Base-by-base conservation (phyloP, 2,113 vertebrate species). In the Lamprotornis superbus region DNA sequence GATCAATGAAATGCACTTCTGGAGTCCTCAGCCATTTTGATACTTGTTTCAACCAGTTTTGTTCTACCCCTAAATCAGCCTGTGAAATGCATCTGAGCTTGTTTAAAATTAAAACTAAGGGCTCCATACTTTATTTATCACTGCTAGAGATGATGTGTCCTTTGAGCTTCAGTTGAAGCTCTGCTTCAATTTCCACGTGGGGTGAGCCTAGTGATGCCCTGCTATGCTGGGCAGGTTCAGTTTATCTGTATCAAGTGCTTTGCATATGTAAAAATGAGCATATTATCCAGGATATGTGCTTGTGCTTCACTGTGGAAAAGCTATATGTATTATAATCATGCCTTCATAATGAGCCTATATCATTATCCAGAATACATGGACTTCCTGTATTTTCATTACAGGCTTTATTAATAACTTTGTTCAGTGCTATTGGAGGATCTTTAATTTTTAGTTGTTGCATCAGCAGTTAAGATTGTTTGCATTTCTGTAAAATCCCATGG, bases 401-500 rank as follows among this genome's bases (percentile, higher is more conserved):
- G 59, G 20, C 24, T 71, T 85, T 59, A 80, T 81, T 91, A 94
- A 22, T 65, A 75, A 57, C 31, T 87, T 69, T 83, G 50, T 71
- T 55, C 59, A 44, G 21, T 87, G 49, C 63, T 64, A 10, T 50
- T 91, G 82, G 27, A 88, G 15, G 63, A 52, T 76, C 27, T 85
- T 87, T 84, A 89, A 50, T 83, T 88, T 30, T 33, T 78, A 75
- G 40, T 47, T 83, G 59, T 70, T 95, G 71, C 47, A 86, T 81
- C 68, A 75, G 44, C 44, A 74, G 13, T 59, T 49, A 77, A 63
- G 28, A 68, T 83, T 93, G 75, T 88, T 96, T 69, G 78, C 6
- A 67, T 85, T 95, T 83, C 80, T 96, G 67, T 52, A 60, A 93
- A 94, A 94, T 83, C 81, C 79, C 5, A 12, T 44, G 53, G 79